Evolutionary conservation across 2,113 vertebrate species (phyloP).

Genomic region (Python bivittatus): DNA sequence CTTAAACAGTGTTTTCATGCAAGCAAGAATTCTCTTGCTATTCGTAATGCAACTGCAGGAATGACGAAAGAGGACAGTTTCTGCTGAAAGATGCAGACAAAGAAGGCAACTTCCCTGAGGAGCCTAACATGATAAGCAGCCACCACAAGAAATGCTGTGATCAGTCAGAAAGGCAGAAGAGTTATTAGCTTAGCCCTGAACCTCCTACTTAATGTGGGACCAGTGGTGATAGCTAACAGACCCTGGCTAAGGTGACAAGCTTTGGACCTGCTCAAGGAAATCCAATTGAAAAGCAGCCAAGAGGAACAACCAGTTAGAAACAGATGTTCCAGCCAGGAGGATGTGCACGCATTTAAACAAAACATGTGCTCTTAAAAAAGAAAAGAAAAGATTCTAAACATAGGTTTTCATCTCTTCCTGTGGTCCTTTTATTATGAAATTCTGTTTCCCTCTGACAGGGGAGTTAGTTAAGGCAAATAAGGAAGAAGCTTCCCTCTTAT

Average conservation of each 20-base stretch:
- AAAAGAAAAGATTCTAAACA: constrained; percentile 54
- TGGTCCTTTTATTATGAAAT: constrained; percentile 49
- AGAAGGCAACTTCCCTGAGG: constrained; percentile 69
- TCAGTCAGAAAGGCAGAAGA: constrained; percentile 94
- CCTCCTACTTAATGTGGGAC: constrained; percentile 97
- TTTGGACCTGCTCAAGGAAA: constrained; percentile 97
- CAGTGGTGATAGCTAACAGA: constrained; percentile 95
- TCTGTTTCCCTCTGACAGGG: constrained; percentile 48
- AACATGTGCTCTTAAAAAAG: constrained; percentile 66
- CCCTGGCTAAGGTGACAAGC: constrained; percentile 97
- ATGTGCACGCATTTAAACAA: constrained; percentile 72
- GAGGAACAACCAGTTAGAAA: constrained; percentile 96
- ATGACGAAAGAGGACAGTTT: constrained; percentile 43
- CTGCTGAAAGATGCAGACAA: constrained; percentile 66
- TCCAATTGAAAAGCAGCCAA: constrained; percentile 99
- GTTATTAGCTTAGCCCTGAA: constrained; percentile 99
- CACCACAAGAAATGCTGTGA: constrained; percentile 71
- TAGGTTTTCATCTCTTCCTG: constrained; percentile 56
- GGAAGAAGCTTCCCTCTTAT: constrained; percentile 41
- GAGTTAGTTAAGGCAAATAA: background rate
- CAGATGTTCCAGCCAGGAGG: constrained; percentile 91
- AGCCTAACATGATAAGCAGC: constrained; percentile 73
- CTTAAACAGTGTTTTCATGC: constrained; percentile 10
- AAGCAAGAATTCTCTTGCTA: constrained; percentile 10
- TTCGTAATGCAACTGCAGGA: constrained; percentile 37